Conservation (phyloP, 1,140 invertebrate genomes). For the Drosophila bifasciata region DNA sequence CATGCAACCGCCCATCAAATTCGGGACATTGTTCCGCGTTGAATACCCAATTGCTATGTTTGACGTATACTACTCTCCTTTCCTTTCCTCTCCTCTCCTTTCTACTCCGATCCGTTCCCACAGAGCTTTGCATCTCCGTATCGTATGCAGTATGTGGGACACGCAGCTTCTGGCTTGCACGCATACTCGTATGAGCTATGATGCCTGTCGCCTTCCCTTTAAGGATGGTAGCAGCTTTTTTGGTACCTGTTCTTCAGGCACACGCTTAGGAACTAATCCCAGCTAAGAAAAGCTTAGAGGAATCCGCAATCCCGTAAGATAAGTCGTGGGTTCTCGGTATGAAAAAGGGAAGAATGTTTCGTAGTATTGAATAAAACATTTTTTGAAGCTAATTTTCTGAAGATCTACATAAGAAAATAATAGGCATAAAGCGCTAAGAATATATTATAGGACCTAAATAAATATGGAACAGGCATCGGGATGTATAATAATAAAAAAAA, state of each 20-base stretch:
- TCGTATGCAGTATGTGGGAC: constrained; percentile 28
- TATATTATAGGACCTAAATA: too few relatives aligned
- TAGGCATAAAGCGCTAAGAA: too few relatives aligned
- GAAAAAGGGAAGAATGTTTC: too few relatives aligned
- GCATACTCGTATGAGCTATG: constrained; percentile 21
- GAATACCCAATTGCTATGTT: constrained; percentile 33
- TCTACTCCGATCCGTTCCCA: not conserved
- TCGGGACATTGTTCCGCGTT: constrained; percentile 57
- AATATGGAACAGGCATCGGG: too few relatives aligned
- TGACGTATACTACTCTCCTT: constrained; percentile 7
- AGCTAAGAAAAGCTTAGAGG: not conserved
- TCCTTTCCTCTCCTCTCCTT: constrained; percentile 3
- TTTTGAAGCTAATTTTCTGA: too few relatives aligned
- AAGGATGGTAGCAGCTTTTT: not conserved
- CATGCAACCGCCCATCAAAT: constrained; percentile 47
- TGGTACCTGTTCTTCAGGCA: not conserved
- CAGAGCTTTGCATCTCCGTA: constrained; percentile 25
- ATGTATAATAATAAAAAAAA: too few relatives aligned
- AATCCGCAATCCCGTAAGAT: not conserved
- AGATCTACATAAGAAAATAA: too few relatives aligned
- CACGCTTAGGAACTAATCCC: constrained; percentile 29
- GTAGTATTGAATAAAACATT: too few relatives aligned
- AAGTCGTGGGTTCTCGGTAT: not conserved
- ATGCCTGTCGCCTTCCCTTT: constrained; percentile 34
- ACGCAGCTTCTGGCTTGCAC: constrained; percentile 19